Evolutionary conservation across 2,113 vertebrate species (phyloP).

Genomic region (Nerophis ophidion): DNA sequence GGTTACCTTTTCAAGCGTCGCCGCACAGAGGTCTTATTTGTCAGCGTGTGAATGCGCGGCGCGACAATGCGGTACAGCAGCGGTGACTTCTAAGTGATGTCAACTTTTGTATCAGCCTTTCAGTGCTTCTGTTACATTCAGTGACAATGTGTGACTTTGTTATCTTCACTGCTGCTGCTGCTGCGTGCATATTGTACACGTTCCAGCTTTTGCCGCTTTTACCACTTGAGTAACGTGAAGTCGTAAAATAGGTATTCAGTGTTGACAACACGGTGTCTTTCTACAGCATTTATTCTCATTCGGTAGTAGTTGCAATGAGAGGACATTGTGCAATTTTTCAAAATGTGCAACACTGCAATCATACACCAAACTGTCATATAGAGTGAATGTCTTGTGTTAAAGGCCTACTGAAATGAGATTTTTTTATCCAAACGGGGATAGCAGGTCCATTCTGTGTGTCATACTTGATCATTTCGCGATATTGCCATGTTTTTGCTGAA

Average conservation of each 20-base stretch:
- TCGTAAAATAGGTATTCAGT: not conserved
- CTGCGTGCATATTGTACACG: slow-evolving; percentile 19
- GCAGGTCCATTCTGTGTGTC: too few relatives aligned
- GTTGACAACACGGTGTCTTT: not conserved
- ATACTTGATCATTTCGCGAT: too few relatives aligned
- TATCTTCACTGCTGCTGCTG: slow-evolving; percentile 25
- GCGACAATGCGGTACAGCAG: slow-evolving; percentile 46
- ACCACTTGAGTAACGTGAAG: not conserved
- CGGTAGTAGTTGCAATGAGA: not conserved
- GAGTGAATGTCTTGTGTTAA: too few relatives aligned
- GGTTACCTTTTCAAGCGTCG: slow-evolving; percentile 63
- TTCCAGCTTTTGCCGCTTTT: too few relatives aligned
- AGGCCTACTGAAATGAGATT: too few relatives aligned
- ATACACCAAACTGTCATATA: not conserved
- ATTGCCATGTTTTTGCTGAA: too few relatives aligned
- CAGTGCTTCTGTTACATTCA: slow-evolving; percentile 32
- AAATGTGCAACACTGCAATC: not conserved
- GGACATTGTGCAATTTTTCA: not conserved
- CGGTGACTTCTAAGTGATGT: slow-evolving; percentile 55
- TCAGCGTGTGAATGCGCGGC: slow-evolving; percentile 49
- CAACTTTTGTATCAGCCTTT: slow-evolving; percentile 31
- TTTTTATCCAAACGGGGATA: too few relatives aligned
- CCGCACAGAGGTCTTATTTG: slow-evolving; percentile 62
- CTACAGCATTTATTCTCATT: too few relatives aligned
- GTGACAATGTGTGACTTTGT: slow-evolving; percentile 24